Base-by-base conservation (phyloP, 1,140 invertebrate species). In the Achatina immaculata region DNA sequence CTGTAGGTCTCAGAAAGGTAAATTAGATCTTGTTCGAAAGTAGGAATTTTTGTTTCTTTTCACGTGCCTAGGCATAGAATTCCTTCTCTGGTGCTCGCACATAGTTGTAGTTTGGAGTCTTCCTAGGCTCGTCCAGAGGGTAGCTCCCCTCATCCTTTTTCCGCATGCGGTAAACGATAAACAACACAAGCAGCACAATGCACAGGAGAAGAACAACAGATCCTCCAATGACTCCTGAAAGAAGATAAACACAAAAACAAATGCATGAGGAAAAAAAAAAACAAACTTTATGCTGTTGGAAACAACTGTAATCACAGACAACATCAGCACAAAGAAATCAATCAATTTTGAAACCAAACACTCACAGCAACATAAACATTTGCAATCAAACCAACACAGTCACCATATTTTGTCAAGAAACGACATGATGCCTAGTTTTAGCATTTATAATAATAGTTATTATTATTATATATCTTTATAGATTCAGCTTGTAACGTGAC, bases 111-210 rank as follows among this genome's bases (percentile, higher is more conserved):
- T 96, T 96, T 58, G 96, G 96, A 83, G 96, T 97, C 90, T 96
- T 94, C 92, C 97, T 97, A 28, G 97, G 97, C 92, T 99, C 98
- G 89, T 99, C 98, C 81, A 99, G 93, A 9, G 97, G 95, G 91
- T 99, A 99, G 82, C 97, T 98, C 24, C 98, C 98, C 92, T 99
- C 98, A 91, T 99, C 98, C 94, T 99, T 99, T 94, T 99, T 99
- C 91, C 98, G 94, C 97, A 99, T 99, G 89, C 98, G 95, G 92
- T 99, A 99, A 31, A 91, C 97, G 89, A 99, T 98, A 93, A 99
- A 99, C 98, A 99, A 99, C 68, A 99, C 97, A 82, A 99, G 95
- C 69, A 99, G 93, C 91, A 99, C 98, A 87, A 98, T 97, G 92
- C 97, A 98, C 34, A 99, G 93, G 48, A 99, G 92, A 62, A 98